Conservation (phyloP, 2,113 vertebrate genomes). For the Prietella phreatophila region DNA sequence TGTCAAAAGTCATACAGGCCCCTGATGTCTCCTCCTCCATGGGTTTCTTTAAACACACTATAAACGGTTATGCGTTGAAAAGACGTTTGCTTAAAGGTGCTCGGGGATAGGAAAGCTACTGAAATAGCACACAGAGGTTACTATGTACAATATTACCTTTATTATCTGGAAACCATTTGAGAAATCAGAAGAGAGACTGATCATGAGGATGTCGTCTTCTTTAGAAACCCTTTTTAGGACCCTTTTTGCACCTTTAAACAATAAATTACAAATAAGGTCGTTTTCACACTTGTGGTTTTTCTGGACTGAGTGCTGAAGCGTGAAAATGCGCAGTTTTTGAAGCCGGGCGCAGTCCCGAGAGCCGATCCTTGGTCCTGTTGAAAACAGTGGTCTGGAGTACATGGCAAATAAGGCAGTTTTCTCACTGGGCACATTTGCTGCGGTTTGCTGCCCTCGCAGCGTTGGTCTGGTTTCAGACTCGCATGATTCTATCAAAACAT, state of each 20-base stretch:
- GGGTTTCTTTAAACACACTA: not conserved
- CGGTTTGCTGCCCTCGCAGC: too few relatives aligned
- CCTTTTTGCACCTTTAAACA: constrained; percentile 9
- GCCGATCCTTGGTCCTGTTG: not conserved
- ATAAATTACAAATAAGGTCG: not conserved
- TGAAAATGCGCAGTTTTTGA: not conserved
- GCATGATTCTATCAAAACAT: too few relatives aligned
- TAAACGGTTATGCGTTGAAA: not conserved
- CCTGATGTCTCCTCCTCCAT: not conserved
- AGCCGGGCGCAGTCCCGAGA: not conserved
- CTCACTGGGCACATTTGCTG: too few relatives aligned
- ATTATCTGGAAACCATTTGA: not conserved
- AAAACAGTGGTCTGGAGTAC: not conserved
- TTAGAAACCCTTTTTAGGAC: not conserved
- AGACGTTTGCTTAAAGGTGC: not conserved
- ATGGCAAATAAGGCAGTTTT: not conserved
- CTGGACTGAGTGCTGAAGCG: not conserved
- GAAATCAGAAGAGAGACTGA: not conserved
- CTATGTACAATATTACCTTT: not conserved
- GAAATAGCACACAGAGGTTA: not conserved
- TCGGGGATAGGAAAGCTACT: not conserved
- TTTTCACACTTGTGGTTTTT: constrained; percentile 3
- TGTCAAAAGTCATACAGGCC: not conserved
- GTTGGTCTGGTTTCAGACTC: too few relatives aligned
- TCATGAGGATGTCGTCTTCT: not conserved